phyloP scores from a whole-genome alignment of 2,113 vertebrate genomes.

The Axis porcinus region DNA sequence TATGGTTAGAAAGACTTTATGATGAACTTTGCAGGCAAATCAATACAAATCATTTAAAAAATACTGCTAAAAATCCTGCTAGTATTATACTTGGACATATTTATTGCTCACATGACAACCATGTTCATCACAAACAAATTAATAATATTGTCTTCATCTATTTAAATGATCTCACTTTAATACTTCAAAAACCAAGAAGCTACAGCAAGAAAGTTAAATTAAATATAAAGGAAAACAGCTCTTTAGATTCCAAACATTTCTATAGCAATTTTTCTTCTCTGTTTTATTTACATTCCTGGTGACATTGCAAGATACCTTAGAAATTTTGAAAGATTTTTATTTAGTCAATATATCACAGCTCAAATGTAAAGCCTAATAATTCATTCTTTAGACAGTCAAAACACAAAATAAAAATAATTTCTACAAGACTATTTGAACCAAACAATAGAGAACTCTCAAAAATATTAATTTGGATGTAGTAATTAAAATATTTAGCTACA shows the following conservation, averaged over 20 bases:
- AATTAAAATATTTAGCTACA: neutral
- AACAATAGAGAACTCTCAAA: neutral
- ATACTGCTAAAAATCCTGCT: slow-evolving; percentile 41
- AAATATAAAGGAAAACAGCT: neutral
- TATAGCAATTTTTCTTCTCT: neutral
- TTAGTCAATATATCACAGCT: neutral
- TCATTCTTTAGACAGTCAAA: neutral
- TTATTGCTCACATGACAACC: slow-evolving; percentile 36
- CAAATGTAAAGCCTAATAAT: neutral
- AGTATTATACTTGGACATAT: neutral
- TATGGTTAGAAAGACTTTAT: slow-evolving; percentile 13
- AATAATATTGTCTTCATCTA: slow-evolving; percentile 41
- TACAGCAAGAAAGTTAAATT: neutral
- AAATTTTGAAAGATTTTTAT: neutral
- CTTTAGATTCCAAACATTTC: neutral
- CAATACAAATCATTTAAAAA: slow-evolving; percentile 37
- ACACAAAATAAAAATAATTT: neutral
- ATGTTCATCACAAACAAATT: neutral
- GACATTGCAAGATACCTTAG: neutral
- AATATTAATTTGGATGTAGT: neutral
- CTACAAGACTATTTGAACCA: neutral
- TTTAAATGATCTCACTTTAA: slow-evolving; percentile 48
- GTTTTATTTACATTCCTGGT: neutral
- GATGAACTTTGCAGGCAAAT: slow-evolving; percentile 28
- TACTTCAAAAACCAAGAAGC: neutral